Evolutionary conservation across 2,888 invertebrate genomes (phyloP).

Genomic region (Mimas tiliae): DNA sequence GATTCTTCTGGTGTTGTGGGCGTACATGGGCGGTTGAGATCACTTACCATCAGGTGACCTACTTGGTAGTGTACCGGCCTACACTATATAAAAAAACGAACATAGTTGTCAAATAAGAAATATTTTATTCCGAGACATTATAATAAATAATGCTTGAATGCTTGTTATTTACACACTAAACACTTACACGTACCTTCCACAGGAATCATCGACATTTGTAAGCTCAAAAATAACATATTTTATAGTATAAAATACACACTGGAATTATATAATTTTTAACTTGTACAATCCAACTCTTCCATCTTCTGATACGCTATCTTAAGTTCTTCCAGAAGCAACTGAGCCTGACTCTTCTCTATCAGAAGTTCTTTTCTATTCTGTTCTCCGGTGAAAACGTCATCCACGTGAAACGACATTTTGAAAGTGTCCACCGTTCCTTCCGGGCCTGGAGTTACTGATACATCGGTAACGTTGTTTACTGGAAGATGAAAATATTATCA

Average conservation of each 20-base stretch:
- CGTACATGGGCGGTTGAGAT: too few relatives aligned
- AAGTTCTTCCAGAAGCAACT: slow-evolving; percentile 58
- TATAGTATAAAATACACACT: neutral
- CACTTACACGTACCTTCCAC: too few relatives aligned
- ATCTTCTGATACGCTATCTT: slow-evolving; percentile 66
- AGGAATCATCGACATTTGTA: neutral
- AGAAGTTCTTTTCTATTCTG: slow-evolving; percentile 59
- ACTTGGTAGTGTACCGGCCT: too few relatives aligned
- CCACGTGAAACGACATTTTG: slow-evolving; percentile 60
- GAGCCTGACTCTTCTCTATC: slow-evolving; percentile 61
- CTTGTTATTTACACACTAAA: too few relatives aligned
- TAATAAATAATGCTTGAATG: too few relatives aligned
- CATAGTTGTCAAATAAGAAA: too few relatives aligned
- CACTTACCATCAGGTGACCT: too few relatives aligned
- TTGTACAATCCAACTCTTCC: slow-evolving; percentile 47
- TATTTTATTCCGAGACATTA: too few relatives aligned
- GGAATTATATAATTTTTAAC: neutral
- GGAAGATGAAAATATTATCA: slow-evolving; percentile 36
- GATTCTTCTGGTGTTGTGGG: too few relatives aligned
- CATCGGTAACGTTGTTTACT: slow-evolving; percentile 74
- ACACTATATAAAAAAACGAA: too few relatives aligned
- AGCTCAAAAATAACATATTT: neutral
- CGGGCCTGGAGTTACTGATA: slow-evolving; percentile 56
- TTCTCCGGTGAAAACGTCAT: slow-evolving; percentile 63
- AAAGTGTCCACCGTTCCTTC: slow-evolving; percentile 61